Base-by-base conservation (phyloP, 2,797 vertebrate species). In the Antennarius maculatus region DNA sequence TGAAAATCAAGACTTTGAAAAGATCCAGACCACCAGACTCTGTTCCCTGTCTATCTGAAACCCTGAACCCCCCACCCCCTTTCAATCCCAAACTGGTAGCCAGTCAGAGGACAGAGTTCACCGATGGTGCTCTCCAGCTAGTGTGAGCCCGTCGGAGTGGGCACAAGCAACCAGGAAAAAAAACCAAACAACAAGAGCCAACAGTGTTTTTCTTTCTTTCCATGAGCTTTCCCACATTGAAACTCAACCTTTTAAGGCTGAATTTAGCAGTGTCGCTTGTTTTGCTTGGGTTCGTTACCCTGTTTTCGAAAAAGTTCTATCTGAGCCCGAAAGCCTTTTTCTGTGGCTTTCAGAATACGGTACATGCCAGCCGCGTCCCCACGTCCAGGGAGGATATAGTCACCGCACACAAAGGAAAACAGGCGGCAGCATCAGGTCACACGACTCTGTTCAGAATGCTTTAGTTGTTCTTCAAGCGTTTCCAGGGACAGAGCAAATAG, bases 401-500 rank as follows among this genome's bases (percentile, higher is more conserved):
- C 68, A 48, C 79, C 86, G 15, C 85, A 83, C 78, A 80, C 71
- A 6, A 66, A 79, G 62, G 56, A 48, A 79, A 82, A 70, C 65
- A 66, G 73, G 65, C 77, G 17, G 66, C 74, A 59, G 83, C 75
- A 76, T 84, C 84, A 80, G 85, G 80, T 83, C 62, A 8, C 11
- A 72, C 76, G 71, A 4, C 62, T 74, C 81, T 81, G 84, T 87
- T 82, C 18, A 69, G 77, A 84, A 80, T 18, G 77, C 82, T 81
- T 89, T 86, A 89, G 86, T 87, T 88, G 84, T 88, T 85, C 71
- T 77, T 72, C 69, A 46, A 52, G 45, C 31, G 66, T 89, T 90
- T 91, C 86, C 80, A 80, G 64, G 85, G 82, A 86, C 69, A 76
- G 71, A 89, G 89, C 88, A 92, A 93, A 92, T 88, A 92, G 77